These are phyloP conservation scores for Brachystomella parvula DNA, from an alignment of 1,140 invertebrate species.

Conservation along the genomic window DNA sequence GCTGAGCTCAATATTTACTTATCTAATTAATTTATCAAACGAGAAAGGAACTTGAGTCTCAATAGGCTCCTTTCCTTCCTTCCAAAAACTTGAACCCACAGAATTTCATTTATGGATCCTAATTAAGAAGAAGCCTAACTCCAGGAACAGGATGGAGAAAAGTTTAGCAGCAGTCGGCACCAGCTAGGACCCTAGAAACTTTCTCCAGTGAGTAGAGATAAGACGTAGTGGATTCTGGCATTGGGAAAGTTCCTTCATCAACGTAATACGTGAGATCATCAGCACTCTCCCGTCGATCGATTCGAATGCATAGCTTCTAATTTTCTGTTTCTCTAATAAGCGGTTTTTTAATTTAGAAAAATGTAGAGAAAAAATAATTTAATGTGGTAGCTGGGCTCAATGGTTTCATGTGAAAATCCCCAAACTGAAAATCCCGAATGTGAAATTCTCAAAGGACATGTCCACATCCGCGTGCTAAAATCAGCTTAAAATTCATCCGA, in stretches of 20 bases:
- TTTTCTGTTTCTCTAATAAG: too few relatives aligned
- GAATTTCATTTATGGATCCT: background rate
- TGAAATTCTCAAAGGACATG: too few relatives aligned
- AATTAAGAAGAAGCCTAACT: background rate
- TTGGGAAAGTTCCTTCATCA: background rate
- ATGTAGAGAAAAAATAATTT: too few relatives aligned
- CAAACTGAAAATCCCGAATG: too few relatives aligned
- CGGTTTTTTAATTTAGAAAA: too few relatives aligned
- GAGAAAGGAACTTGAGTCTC: background rate
- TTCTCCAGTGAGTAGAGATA: background rate
- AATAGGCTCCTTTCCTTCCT: background rate
- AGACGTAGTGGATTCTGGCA: background rate
- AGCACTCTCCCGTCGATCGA: background rate
- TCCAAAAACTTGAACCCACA: background rate
- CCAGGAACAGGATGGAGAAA: background rate
- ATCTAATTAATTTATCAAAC: background rate
- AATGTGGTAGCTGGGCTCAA: too few relatives aligned
- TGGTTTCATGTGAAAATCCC: too few relatives aligned
- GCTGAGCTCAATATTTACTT: background rate
- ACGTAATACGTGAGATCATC: background rate
- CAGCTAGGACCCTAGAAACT: background rate
- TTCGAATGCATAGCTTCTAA: too few relatives aligned
- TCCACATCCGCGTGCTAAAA: too few relatives aligned
- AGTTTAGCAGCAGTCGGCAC: background rate
- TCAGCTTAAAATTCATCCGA: too few relatives aligned